Evolutionary conservation across 2,888 invertebrate genomes (phyloP), one percentile per base, ranked within the genome.

Genomic region (Priapulus caudatus): DNA sequence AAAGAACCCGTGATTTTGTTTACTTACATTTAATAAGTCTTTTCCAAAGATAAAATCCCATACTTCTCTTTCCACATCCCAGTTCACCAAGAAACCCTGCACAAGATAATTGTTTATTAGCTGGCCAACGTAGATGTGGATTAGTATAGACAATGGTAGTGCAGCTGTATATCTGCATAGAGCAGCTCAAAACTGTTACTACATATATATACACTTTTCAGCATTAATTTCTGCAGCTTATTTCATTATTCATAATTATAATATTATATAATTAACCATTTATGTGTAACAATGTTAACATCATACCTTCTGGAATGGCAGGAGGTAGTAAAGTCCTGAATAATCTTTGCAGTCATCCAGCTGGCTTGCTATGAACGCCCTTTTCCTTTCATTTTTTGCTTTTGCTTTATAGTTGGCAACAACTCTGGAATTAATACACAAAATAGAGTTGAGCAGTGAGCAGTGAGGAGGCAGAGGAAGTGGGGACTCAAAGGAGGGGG

Each of bases 371-470:
- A 98, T 81, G 70, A 95, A 99, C 0, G 90, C 84, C 45, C 97
- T 78, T 5, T 93, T 81, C 51, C 92, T 76, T 71, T 98, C 97
- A 50, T 89, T 90, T 72, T 95, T 97, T 0, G 93, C 93, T 77
- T 99, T 99, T 80, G 92, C 90, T 22, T 98, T 87, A 65, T 89
- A 91, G 72, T 98, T 98, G 0, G 95, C 92, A 49, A 91, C 78
- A 16, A 86, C 67, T 64, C 81, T 81, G 62, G 51, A 73, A 72
- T 46, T 33, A 21, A 48, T 21, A 43, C 20, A 22, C 15, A 5
- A 45, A 21, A 44, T 43, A 48, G 50, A 48, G n/a, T 20, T 21
- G 44, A 20, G 22, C 54, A 46, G n/a, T n/a, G n/a, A n/a, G n/a
- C n/a, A n/a, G n/a, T n/a, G n/a, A n/a, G n/a, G n/a, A n/a, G n/a